Evolutionary conservation across 2,797 vertebrate genomes (phyloP).

Genomic region (Notamacropus eugenii): DNA sequence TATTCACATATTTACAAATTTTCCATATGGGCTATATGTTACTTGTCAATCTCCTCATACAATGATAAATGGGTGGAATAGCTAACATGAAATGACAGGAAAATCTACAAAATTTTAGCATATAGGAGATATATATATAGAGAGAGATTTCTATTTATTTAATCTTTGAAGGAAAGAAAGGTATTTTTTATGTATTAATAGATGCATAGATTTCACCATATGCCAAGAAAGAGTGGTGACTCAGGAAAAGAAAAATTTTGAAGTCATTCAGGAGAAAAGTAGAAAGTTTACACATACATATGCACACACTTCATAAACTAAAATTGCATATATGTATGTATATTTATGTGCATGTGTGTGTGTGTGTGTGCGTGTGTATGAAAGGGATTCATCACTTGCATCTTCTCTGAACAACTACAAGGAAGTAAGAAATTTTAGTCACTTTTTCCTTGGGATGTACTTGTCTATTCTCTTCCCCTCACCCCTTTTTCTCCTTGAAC

Average conservation of each 20-base stretch:
- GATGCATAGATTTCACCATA: not conserved
- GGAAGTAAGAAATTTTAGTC: constrained; percentile 54
- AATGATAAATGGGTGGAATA: not conserved
- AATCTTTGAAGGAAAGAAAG: constrained; percentile 15
- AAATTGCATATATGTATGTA: not conserved
- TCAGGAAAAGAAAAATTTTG: not conserved
- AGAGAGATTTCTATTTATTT: not conserved
- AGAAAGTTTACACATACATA: not conserved
- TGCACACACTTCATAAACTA: not conserved
- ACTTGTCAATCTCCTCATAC: not conserved
- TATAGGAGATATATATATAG: not conserved
- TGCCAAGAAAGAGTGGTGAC: not conserved
- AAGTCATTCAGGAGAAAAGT: not conserved
- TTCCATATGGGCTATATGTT: too few relatives aligned
- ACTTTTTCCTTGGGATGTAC: constrained; percentile 29
- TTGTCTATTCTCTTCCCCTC: not conserved
- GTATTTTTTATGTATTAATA: not conserved
- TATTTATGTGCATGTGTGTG: not conserved
- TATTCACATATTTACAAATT: not conserved
- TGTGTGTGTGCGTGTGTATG: not conserved
- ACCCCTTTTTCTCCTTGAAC: constrained; percentile 51
- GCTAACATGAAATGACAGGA: not conserved
- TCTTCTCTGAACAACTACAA: constrained; percentile 58
- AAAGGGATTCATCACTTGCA: constrained; percentile 55
- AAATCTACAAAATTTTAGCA: not conserved